Percentiles rank a stretch among this genome's conserved stretches.
phyloP scores from a whole-genome alignment of 2,888 invertebrate species.

The Thalpophila matura region DNA sequence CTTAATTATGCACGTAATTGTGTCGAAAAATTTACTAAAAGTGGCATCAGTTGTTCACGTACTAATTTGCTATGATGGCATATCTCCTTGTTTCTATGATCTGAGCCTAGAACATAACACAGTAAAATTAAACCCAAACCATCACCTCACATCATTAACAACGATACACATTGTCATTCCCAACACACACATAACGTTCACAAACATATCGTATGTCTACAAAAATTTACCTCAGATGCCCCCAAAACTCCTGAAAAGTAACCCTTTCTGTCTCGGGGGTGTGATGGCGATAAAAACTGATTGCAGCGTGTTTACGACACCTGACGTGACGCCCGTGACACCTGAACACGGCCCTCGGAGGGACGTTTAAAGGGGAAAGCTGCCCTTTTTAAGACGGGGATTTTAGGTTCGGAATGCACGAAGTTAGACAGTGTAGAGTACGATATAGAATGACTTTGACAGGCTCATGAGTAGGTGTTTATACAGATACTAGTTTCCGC shows the following conservation, averaged over 20 bases:
- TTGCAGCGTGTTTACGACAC: conserved; percentile 70
- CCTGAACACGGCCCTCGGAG: conserved; percentile 66
- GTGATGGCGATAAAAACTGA: conserved; percentile 73
- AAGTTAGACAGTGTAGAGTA: conserved; percentile 7
- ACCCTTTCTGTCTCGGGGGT: conserved; percentile 63
- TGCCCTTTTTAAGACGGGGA: conserved; percentile 43
- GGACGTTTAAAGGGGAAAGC: conserved; percentile 51
- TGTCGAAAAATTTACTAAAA: too few relatives aligned
- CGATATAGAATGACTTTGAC: neutral
- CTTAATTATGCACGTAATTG: too few relatives aligned
- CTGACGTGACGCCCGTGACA: conserved; percentile 70
- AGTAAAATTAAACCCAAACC: too few relatives aligned
- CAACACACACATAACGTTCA: conserved; percentile 2
- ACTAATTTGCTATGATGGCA: too few relatives aligned
- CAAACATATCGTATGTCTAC: conserved; percentile 38
- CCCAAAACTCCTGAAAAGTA: conserved; percentile 32
- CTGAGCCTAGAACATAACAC: too few relatives aligned
- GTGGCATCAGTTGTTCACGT: too few relatives aligned
- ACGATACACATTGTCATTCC: neutral
- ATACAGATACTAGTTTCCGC: too few relatives aligned
- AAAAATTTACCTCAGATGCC: conserved; percentile 49
- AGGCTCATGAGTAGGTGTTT: too few relatives aligned
- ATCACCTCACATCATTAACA: neutral
- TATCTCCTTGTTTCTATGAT: too few relatives aligned
- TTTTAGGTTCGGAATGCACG: conserved; percentile 3